Base-by-base conservation (phyloP, 2,888 invertebrate genomes). In the Melolontha melolontha region DNA sequence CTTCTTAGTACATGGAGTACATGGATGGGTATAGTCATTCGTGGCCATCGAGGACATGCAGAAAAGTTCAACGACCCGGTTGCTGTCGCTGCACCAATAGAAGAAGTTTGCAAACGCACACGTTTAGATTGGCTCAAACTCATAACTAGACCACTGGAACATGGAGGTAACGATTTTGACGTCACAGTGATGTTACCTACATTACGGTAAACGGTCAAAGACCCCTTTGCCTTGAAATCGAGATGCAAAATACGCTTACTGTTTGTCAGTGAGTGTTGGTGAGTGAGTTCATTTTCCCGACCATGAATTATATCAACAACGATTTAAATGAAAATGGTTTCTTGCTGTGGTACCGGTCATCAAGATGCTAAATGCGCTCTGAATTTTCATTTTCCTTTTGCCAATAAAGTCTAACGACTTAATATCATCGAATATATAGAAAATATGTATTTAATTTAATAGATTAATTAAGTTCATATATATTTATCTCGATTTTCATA, bases 111-210 rank as follows among this genome's bases (percentile, higher is more conserved):
- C 66, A 42, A 42, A 66, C 66, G 57, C 66, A 67, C 67, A 52
- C 67, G 62, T 40, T 63, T 63, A 67, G 67, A 67, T 63, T 63
- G 67, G 62, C 63, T 41, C 51, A 67, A 67, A 47, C 59, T 47
- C 44, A 63, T 65, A 82, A 82, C 82, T 82, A 82, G 78, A 78
- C 78, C 82, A 82, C 81, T 81, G 79, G 79, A 82, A 82, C 80
- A 81, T 81, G 78, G 78, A 82, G 81, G 81, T 81, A 81, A 82
- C 81, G 81, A 78, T 76, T 73, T 76, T 82, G 82, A 82, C 82
- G 82, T 82, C 82, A 82, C 80, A 74, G 75, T 78, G 75, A 77
- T 79, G 80, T 82, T 82, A 82, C 82, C 82, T 80, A 81, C 80
- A 81, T 81, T 78, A 75, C 78, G 75, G 71, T 69, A 64, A 73